A percentile compares a stretch with the other conserved stretches of the same genome.
Conservation (phyloP, 2,113 vertebrate genomes). For the Cygnus buccinator region DNA sequence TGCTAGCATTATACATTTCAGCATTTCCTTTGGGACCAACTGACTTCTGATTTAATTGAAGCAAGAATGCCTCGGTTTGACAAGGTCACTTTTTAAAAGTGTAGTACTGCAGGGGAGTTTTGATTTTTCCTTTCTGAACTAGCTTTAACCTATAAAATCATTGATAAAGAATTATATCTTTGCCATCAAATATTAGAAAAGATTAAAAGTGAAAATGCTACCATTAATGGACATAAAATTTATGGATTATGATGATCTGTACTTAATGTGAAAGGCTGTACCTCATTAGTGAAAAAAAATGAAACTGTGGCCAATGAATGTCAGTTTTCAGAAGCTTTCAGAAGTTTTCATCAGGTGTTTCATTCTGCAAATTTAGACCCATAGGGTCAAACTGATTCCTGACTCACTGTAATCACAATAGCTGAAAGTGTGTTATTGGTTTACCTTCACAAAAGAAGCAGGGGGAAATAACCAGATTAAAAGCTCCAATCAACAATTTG, state of each 20-base stretch:
- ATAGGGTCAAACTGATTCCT: neutral
- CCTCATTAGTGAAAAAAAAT: neutral
- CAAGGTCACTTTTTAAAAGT: constrained; percentile 77
- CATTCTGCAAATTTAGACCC: neutral
- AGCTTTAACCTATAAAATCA: constrained; percentile 75
- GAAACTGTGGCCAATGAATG: neutral
- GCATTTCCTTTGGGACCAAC: constrained; percentile 73
- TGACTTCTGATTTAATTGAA: constrained; percentile 79
- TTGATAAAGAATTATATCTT: constrained; percentile 71
- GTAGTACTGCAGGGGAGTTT: constrained; percentile 60
- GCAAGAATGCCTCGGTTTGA: constrained; percentile 72
- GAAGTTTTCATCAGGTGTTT: neutral
- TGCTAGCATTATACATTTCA: constrained; percentile 64
- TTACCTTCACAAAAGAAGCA: neutral
- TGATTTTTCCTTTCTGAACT: constrained; percentile 74
- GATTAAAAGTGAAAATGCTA: constrained; percentile 67
- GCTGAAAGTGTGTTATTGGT: neutral
- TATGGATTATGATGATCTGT: constrained; percentile 55
- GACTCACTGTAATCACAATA: neutral
- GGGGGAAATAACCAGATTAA: neutral
- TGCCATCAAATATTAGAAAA: constrained; percentile 70
- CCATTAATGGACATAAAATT: constrained; percentile 69
- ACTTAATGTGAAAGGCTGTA: constrained; percentile 13
- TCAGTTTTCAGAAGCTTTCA: neutral
- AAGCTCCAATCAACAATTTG: neutral